These are phyloP conservation scores for Chitala chitala DNA, from an alignment of 2,113 vertebrate species.

Conservation along the genomic window DNA sequence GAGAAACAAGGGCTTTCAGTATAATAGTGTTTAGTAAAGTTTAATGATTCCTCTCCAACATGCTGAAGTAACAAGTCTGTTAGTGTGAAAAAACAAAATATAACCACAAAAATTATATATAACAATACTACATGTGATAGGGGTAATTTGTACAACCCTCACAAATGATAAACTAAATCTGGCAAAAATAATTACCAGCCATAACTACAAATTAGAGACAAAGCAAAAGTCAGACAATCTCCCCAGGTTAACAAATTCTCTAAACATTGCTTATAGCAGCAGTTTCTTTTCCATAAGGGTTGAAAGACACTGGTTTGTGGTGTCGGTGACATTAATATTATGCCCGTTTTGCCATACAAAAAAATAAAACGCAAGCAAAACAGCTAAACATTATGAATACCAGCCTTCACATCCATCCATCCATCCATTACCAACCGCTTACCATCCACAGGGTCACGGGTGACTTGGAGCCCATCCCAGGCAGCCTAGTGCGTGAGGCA, in stretches of 20 bases:
- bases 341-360: no score
- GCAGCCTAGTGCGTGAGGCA: no score
- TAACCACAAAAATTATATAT: neutral
- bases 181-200: neutral
- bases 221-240: neutral
- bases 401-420: no score
- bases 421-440: no score
- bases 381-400: no score
- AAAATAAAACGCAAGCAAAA: no score
- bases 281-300: neutral
- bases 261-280: neutral
- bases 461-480: no score
- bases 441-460: no score
- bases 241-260: neutral
- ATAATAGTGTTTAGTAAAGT: neutral
- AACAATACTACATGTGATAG: neutral
- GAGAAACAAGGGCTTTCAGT: neutral
- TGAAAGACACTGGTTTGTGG: no score
- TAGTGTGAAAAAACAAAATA: constrained; percentile 6
- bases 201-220: neutral
- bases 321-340: neutral
- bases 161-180: neutral
- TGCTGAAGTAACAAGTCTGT: constrained; percentile 1
- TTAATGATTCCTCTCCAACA: neutral
- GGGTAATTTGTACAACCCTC: neutral